Evolutionary conservation across 1,140 invertebrate species (phyloP), one percentile per base, ranked within the genome.

Genomic region (Archivesica marissinica): DNA sequence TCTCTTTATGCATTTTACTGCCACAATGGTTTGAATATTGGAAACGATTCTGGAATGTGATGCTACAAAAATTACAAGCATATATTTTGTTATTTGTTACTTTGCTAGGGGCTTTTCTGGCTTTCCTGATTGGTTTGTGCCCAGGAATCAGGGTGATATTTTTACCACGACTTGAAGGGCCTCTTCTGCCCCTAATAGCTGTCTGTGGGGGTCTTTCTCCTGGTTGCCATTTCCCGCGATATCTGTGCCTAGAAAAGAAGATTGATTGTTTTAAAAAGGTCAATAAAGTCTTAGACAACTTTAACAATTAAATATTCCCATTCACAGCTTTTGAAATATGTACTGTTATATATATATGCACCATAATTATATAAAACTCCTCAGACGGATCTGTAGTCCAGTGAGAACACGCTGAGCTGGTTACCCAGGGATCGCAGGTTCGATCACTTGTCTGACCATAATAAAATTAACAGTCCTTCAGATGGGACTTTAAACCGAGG

Each of bases 41-140:
- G 59, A 87, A 87, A 52, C 87, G 70, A 61, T 88, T 88, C 33
- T 82, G 54, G 38, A 88, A 88, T 28, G 64, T 64, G 28, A 86
- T 72, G 30, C 88, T 56, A 88, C 90, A 91, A 33, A 88, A 77
- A 23, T 88, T 87, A 59, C 90, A 92, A 20, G 17, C 23, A 30
- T 41, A 54, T 33, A 52, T 76, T 74, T 81, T 81, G 25, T 81
- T 47, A 25, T n/a, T 23, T 30, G 68, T 47, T 39, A 23, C 23
- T 44, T 44, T 68, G 64, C 7, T 76, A 7, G 50, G 3, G 0
- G 86, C 9, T 50, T 72, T 77, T 38, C 54, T 70, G 17, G 20
- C 30, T 47, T 68, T 79, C 35, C 39, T 86, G 47, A 30, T 30
- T 70, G 13, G 38, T n/a, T 64, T 78, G 25, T 66, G 77, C 41